These are phyloP conservation scores for Bufo bufo DNA, from an alignment of 2,113 vertebrate species.

Conservation along the genomic window DNA sequence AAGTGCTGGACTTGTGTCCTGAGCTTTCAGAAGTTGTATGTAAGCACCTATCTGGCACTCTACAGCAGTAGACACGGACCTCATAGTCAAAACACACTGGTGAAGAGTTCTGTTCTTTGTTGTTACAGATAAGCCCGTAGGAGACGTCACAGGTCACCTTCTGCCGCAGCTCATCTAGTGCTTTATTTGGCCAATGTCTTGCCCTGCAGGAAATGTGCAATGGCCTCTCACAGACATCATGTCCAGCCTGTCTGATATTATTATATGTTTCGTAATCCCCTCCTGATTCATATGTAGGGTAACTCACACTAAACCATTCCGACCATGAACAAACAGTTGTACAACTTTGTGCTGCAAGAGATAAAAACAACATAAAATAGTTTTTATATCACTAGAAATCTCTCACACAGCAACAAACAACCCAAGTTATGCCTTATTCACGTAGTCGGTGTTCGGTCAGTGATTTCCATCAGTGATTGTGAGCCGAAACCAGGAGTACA, in stretches of 20 bases:
- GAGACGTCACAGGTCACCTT: slow-evolving; percentile 64
- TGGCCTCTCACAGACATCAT: slow-evolving; percentile 59
- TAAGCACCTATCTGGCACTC: neutral
- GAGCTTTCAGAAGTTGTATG: neutral
- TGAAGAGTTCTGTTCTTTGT: slow-evolving; percentile 63
- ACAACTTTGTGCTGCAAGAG: slow-evolving; percentile 43
- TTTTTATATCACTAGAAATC: too few relatives aligned
- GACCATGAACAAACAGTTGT: slow-evolving; percentile 64
- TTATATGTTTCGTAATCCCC: slow-evolving; percentile 68
- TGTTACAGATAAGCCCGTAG: slow-evolving; percentile 68
- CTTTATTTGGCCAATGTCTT: neutral
- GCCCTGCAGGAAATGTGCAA: slow-evolving; percentile 71
- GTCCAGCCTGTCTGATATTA: slow-evolving; percentile 37
- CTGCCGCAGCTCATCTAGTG: slow-evolving; percentile 67
- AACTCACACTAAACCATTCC: slow-evolving; percentile 68
- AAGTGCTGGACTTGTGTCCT: neutral
- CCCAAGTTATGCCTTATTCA: too few relatives aligned
- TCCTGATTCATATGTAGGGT: slow-evolving; percentile 25
- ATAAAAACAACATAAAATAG: slow-evolving; percentile 33
- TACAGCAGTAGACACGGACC: slow-evolving; percentile 70
- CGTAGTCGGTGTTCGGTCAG: too few relatives aligned
- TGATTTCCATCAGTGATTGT: too few relatives aligned
- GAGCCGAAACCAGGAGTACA: too few relatives aligned
- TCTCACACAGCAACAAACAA: too few relatives aligned
- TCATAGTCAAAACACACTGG: slow-evolving; percentile 69